A percentile compares a stretch with the other conserved stretches of the same genome.
phyloP scores from a whole-genome alignment of 2,888 invertebrate genomes.

The Taenaris catops region DNA sequence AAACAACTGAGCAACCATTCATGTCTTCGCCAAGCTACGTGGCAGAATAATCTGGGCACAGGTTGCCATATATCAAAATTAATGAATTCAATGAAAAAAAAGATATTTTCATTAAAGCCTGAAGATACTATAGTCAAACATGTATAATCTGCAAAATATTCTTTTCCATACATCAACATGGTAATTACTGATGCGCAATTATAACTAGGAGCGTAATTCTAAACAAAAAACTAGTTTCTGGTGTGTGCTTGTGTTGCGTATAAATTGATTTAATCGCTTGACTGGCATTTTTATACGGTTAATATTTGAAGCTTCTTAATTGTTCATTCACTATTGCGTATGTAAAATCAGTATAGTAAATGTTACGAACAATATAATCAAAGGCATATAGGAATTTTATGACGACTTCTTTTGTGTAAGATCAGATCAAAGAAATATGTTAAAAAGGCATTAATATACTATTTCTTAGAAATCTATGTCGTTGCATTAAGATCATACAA shows the following conservation, averaged over 20 bases:
- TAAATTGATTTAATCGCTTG: slow-evolving; percentile 16
- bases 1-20: too few species aligned
- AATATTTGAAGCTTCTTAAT: slow-evolving; percentile 13
- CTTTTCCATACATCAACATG: slow-evolving; percentile 3
- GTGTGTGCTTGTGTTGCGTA: slow-evolving; percentile 14
- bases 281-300: slow-evolving; percentile 13
- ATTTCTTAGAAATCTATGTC: too few species aligned
- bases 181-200: slow-evolving; percentile 15
- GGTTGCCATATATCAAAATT: too few species aligned
- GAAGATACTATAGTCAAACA: slow-evolving; percentile 5
- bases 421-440: too few species aligned
- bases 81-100: too few species aligned
- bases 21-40: too few species aligned
- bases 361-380: neutral
- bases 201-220: slow-evolving; percentile 10
- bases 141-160: slow-evolving; percentile 14
- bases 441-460: too few species aligned
- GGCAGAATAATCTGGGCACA: too few species aligned
- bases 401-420: too few species aligned
- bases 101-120: too few species aligned
- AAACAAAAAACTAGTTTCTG: slow-evolving; percentile 13
- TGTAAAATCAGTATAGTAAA: slow-evolving; percentile 1
- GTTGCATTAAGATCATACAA: too few species aligned
- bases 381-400: too few species aligned
- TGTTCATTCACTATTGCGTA: slow-evolving; percentile 6